Evolutionary conservation across 1,140 invertebrate genomes (phyloP).

Genomic region (Neodiprion pinetum): DNA sequence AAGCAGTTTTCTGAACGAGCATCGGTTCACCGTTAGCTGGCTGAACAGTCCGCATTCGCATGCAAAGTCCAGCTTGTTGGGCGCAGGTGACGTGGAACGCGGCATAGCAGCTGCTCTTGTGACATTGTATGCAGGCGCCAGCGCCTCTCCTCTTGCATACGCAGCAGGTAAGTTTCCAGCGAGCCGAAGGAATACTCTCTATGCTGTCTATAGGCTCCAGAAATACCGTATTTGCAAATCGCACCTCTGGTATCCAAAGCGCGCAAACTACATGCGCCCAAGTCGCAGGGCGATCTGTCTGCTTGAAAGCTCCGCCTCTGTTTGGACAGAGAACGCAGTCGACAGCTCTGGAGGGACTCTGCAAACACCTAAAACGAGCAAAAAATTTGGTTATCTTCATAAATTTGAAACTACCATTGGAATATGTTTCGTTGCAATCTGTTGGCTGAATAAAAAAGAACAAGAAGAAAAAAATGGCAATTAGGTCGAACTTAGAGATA

Average conservation of each 20-base stretch:
- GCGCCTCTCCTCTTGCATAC: constrained; percentile 94
- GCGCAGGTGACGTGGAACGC: constrained; percentile 99
- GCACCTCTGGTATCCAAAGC: constrained; percentile 97
- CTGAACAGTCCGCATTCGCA: constrained; percentile 95
- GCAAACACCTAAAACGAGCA: constrained; percentile 71
- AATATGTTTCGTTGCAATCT: too few species aligned
- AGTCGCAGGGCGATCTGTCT: constrained; percentile 88
- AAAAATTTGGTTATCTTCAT: constrained; percentile 39
- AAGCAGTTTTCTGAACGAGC: constrained; percentile 94
- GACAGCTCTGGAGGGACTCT: constrained; percentile 94
- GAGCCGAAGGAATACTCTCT: constrained; percentile 91
- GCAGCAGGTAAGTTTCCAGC: constrained; percentile 95
- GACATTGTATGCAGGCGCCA: constrained; percentile 98
- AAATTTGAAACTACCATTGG: too few species aligned
- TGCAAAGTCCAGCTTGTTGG: constrained; percentile 92
- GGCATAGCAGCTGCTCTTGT: constrained; percentile 94
- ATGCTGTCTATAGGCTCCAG: constrained; percentile 97
- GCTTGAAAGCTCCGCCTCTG: constrained; percentile 97
- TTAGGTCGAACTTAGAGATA: neutral
- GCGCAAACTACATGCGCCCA: constrained; percentile 99
- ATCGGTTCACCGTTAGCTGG: constrained; percentile 74
- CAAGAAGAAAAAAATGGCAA: constrained; percentile 16
- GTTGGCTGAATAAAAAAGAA: constrained; percentile 20
- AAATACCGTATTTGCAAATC: constrained; percentile 97
- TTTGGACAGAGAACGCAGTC: constrained; percentile 98